A percentile compares a stretch with the other conserved stretches of the same genome.
phyloP scores from a whole-genome alignment of 1,140 invertebrate genomes.

The Diorhabda sublineata region DNA sequence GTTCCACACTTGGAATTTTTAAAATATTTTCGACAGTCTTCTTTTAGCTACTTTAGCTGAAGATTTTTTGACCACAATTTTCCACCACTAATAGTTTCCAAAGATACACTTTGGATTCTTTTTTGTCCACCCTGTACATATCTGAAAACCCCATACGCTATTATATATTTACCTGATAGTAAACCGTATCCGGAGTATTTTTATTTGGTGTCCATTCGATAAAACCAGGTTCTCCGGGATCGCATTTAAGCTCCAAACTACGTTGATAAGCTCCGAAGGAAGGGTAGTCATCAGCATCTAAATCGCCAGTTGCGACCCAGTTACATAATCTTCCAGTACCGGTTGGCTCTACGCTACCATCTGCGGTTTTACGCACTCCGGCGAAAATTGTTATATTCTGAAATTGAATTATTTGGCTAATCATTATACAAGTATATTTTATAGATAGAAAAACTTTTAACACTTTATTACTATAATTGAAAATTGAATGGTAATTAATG shows the following conservation, averaged over 20 bases:
- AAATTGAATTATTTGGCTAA: conserved; percentile 15
- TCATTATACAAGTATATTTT: too few relatives aligned
- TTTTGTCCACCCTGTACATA: too few relatives aligned
- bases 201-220: conserved; percentile 84
- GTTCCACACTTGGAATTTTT: too few relatives aligned
- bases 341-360: conserved; percentile 63
- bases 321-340: conserved; percentile 79
- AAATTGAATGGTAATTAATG: too few relatives aligned
- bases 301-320: conserved; percentile 73
- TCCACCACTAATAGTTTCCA: too few relatives aligned
- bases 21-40: too few relatives aligned
- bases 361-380: conserved; percentile 64
- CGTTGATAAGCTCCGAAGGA: conserved; percentile 88
- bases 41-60: too few relatives aligned
- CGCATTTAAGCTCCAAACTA: conserved; percentile 75
- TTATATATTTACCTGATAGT: conserved; percentile 72
- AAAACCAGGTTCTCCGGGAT: conserved; percentile 76
- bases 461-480: too few relatives aligned
- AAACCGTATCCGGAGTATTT: conserved; percentile 85
- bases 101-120: too few relatives aligned
- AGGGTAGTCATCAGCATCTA: conserved; percentile 71
- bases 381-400: conserved; percentile 79
- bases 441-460: too few relatives aligned
- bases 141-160: not conserved
- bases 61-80: too few relatives aligned